Evolutionary conservation across 2,888 invertebrate genomes (phyloP), one percentile per base, ranked within the genome.

Genomic region (Heliconius hortense): DNA sequence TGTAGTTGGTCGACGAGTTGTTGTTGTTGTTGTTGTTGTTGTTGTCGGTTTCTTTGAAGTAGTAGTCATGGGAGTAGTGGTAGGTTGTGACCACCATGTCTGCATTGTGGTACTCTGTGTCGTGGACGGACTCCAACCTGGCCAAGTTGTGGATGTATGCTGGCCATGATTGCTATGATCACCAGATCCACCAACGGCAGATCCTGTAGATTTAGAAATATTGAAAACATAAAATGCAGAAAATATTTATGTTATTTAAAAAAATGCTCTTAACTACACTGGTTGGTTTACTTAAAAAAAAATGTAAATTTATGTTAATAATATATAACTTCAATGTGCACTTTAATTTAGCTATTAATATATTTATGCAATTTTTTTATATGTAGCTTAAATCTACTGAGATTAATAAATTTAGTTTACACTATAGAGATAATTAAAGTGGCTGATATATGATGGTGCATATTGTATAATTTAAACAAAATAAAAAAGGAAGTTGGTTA

Each of bases 81-180:
- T 87, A 7, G 90, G 80, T 28, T 85, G 85, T 0, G 88, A 86
- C 90, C 90, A 90, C 90, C 90, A 90, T 7, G 89, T 89, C 78
- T 88, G 87, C 4, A 85, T 84, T 2, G 90, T 88, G 76, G 84
- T 79, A n/a, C 66, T 66, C 53, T 84, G 43, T 83, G 82, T 89
- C 43, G 92, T 90, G 7, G 88, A 39, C 0, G 53, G 88, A 72
- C 84, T 87, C 92, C 94, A 94, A 83, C 90, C 90, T 0, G 94
- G 92, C 85, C 94, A 91, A 1, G 92, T 90, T 5, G 94, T 93
- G 1, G 92, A 79, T 80, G 89, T 78, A 31, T 85, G 83, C 8
- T 90, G 88, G 24, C 89, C 83, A 81, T 89, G 88, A 11, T 76
- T 82, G 18, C 81, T 81, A 75, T 85, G 85, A 72, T 86, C 86